Evolutionary conservation across 2,888 invertebrate genomes (phyloP).

Genomic region (Eledona agricola): DNA sequence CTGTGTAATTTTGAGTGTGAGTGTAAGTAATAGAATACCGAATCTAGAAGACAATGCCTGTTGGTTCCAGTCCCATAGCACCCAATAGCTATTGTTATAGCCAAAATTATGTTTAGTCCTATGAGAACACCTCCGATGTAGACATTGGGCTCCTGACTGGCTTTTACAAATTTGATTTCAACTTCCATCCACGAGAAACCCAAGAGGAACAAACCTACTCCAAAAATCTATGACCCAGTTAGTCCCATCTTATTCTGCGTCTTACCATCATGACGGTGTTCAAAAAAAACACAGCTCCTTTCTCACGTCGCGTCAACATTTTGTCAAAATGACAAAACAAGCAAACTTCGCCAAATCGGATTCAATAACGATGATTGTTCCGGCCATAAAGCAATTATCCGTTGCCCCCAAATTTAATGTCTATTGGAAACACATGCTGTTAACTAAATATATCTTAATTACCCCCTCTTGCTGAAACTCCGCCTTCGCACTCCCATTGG

Average conservation of each 20-base stretch:
- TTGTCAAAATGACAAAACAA: neutral
- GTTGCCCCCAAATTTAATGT: constrained; percentile 23
- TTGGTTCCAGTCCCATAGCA: neutral
- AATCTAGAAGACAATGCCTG: neutral
- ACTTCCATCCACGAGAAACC: neutral
- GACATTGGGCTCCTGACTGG: neutral
- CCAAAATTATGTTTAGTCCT: neutral
- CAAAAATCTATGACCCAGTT: neutral
- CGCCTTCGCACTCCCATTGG: constrained; percentile 45
- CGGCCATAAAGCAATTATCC: constrained; percentile 32
- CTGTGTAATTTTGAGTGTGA: too few relatives aligned
- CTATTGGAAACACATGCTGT: constrained; percentile 43
- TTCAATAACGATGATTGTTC: constrained; percentile 29
- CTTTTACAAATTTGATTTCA: neutral
- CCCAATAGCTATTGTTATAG: neutral
- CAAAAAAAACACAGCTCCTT: neutral
- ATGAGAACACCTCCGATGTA: constrained; percentile 1
- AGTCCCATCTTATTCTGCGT: too few relatives aligned
- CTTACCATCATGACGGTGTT: constrained; percentile 3
- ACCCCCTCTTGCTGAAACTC: constrained; percentile 45
- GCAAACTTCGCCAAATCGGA: neutral
- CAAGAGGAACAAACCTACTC: neutral
- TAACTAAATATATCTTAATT: constrained; percentile 55
- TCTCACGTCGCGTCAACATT: neutral
- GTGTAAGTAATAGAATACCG: constrained; percentile 3